Conservation (phyloP, 2,797 vertebrate species). For the Anguilla anguilla region DNA sequence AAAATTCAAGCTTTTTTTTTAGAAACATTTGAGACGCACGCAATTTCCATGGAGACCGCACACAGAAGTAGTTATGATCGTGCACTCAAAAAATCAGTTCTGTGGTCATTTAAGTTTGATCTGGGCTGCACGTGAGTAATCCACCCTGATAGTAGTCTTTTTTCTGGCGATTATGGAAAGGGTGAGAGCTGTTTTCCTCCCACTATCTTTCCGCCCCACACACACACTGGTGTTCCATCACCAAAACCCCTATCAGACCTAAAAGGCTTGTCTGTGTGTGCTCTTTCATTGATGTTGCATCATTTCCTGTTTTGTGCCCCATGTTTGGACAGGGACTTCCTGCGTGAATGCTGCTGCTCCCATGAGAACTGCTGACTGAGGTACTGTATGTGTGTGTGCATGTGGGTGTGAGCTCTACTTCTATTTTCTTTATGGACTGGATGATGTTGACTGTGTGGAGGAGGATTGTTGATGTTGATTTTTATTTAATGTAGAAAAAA, state of each 20-base stretch:
- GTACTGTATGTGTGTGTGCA: not conserved
- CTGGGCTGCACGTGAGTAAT: not conserved
- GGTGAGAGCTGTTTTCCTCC: not conserved
- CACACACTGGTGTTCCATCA: constrained; percentile 18
- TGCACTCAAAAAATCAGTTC: not conserved
- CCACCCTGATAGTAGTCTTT: not conserved
- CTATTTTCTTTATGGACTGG: not conserved
- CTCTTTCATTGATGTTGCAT: constrained; percentile 14
- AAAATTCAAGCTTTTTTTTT: not conserved
- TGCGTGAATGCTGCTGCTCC: constrained; percentile 22
- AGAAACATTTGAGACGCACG: not conserved
- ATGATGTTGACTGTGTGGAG: not conserved
- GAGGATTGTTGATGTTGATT: not conserved
- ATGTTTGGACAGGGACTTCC: constrained; percentile 37
- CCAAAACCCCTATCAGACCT: constrained; percentile 19
- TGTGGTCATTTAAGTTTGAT: not conserved
- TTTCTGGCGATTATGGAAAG: constrained; percentile 6
- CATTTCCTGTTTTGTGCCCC: constrained; percentile 39
- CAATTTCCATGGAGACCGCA: too few relatives aligned
- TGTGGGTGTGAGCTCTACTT: not conserved
- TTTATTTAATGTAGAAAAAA: too few relatives aligned
- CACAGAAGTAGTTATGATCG: not conserved
- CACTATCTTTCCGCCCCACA: constrained; percentile 15
- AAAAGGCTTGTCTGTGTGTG: not conserved
- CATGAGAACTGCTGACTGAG: not conserved